phyloP scores from a whole-genome alignment of 2,113 vertebrate species.

The Aegotheles bennettii region DNA sequence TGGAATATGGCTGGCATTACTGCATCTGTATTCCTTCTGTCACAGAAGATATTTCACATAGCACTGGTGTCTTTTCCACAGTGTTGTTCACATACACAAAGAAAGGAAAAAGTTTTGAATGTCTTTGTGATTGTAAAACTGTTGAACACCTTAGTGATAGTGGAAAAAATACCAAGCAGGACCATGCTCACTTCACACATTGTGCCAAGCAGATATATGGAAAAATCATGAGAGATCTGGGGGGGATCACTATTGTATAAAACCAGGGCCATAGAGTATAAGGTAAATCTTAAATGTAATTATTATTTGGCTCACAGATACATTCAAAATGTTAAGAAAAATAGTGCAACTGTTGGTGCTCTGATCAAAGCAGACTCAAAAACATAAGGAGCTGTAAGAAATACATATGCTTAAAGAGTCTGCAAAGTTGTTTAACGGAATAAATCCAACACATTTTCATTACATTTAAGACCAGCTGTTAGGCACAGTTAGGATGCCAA shows the following conservation, averaged over 20 bases:
- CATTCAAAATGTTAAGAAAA: background rate
- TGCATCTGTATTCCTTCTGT: background rate
- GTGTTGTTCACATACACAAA: background rate
- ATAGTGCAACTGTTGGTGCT: background rate
- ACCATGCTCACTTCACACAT: background rate
- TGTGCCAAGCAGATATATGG: background rate
- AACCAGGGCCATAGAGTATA: background rate
- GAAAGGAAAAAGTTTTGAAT: background rate
- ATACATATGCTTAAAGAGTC: background rate
- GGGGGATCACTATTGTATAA: background rate
- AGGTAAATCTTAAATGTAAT: background rate
- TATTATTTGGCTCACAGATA: background rate
- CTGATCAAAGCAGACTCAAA: background rate
- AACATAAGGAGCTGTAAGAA: background rate
- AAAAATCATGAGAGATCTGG: background rate
- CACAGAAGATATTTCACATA: background rate
- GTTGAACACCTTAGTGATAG: background rate
- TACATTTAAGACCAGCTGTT: conserved; percentile 48
- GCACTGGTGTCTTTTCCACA: background rate
- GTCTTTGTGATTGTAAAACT: background rate
- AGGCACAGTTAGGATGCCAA: conserved; percentile 59
- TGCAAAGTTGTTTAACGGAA: conserved; percentile 53
- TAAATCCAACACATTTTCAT: conserved; percentile 21
- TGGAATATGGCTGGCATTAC: background rate
- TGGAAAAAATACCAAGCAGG: background rate